Evolutionary conservation across 2,888 invertebrate genomes (phyloP), one percentile per base, ranked within the genome.

Genomic region (Ametastegia equiseti): DNA sequence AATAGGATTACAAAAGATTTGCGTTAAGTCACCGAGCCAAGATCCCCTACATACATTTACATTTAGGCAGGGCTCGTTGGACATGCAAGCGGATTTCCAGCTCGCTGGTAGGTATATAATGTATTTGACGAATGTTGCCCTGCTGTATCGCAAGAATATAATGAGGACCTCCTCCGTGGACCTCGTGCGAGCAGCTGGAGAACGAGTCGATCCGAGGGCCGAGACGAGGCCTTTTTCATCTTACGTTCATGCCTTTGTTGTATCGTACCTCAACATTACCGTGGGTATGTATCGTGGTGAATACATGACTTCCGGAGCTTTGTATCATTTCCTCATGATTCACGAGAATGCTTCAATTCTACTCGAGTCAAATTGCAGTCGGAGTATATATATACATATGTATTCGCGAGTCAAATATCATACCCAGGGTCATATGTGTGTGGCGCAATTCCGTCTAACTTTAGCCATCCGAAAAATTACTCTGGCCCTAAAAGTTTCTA

Each of bases 1-100:
- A 30, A 60, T 30, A 30, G 30, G 60, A 60, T 60, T 60, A 60
- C 60, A 60, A 60, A 60, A 60, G 60, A 60, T 60, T 60, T 60
- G 60, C 15, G 30, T 30, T n/a, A 30, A 60, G 60, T 60, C 60
- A 30, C 1, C 15, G 4, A 9, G 7, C 11, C 57, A 0, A 11
- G 57, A 19, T n/a, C 23, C 19, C 54, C 7, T 9, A 0, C 7
- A 54, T 23, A 23, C 54, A n/a, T n/a, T n/a, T n/a, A n/a, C n/a
- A n/a, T n/a, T n/a, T n/a, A n/a, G n/a, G n/a, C n/a, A n/a, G n/a
- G n/a, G n/a, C n/a, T 54, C 54, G 54, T 54, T 54, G 23, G 23
- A 54, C 54, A 54, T 11, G 23, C 23, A 23, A n/a, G n/a, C 54
- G 54, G 23, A 2, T 54, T 50, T 23, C 6, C 23, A 23, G 23